A percentile compares a stretch with the other conserved stretches of the same genome.
These are phyloP conservation scores for Trichopoda pennipes DNA, from an alignment of 2,888 invertebrate species.

Conservation along the genomic window DNA sequence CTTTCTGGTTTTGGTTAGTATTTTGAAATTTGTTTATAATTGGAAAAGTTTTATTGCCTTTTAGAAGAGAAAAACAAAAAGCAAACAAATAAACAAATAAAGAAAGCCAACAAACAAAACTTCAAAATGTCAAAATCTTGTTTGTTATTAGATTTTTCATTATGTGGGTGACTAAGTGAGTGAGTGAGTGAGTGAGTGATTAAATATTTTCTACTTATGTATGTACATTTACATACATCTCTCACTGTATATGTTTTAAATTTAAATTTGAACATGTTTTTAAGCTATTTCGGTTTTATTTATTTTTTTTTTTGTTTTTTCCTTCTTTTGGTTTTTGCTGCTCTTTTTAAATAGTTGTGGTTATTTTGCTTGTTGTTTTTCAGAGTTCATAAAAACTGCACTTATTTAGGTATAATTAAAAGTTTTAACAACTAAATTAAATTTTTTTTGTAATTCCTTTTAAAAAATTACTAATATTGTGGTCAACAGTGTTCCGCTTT, in stretches of 20 bases:
- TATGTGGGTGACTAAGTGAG: too few relatives aligned
- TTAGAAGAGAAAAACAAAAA: slow-evolving; percentile 27
- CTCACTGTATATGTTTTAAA: not conserved
- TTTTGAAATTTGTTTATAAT: slow-evolving; percentile 61
- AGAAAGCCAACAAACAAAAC: slow-evolving; percentile 33
- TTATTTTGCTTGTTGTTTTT: slow-evolving; percentile 13
- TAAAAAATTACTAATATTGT: slow-evolving; percentile 27
- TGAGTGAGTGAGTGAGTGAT: not conserved
- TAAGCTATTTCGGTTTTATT: slow-evolving; percentile 43
- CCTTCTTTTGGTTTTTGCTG: too few relatives aligned
- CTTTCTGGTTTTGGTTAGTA: slow-evolving; percentile 25
- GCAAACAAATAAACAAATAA: slow-evolving; percentile 21
- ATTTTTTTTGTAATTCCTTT: slow-evolving; percentile 1
- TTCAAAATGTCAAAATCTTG: slow-evolving; percentile 50
- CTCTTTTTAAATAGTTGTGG: slow-evolving; percentile 21
- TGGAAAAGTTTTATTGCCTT: slow-evolving; percentile 62
- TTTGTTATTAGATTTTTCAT: slow-evolving; percentile 44
- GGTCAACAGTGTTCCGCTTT: slow-evolving; percentile 23
- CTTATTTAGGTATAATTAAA: slow-evolving; percentile 39
- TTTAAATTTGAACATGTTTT: slow-evolving; percentile 46
- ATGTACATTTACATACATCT: too few relatives aligned
- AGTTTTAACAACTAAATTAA: slow-evolving; percentile 28
- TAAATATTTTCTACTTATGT: slow-evolving; percentile 16
- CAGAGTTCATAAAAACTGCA: slow-evolving; percentile 5
- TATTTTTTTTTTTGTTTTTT: not conserved